A percentile compares a stretch with the other conserved stretches of the same genome.
phyloP scores from a whole-genome alignment of 2,888 invertebrate species.

The Cyclophora albipunctata region DNA sequence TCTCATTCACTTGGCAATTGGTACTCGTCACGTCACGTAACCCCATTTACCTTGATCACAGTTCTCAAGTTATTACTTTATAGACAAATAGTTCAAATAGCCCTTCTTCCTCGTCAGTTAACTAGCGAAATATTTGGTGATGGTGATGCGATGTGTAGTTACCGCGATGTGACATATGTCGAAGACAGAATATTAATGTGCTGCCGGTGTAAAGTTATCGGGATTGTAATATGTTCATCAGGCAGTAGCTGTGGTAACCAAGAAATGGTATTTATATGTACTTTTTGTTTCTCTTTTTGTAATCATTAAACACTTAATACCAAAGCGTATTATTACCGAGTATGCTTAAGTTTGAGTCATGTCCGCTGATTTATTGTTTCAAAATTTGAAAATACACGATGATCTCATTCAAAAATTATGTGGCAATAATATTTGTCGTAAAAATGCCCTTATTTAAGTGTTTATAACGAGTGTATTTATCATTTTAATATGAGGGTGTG shows the following conservation, averaged over 20 bases:
- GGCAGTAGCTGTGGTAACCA: slow-evolving; percentile 30
- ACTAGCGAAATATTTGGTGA: neutral
- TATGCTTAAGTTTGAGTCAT: no score
- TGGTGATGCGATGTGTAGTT: slow-evolving; percentile 29
- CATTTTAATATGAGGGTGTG: no score
- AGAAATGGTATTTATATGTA: slow-evolving; percentile 29
- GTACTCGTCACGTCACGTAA: slow-evolving; percentile 21
- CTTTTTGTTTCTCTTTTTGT: no score
- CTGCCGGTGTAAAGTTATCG: slow-evolving; percentile 27
- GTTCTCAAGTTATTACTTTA: slow-evolving; percentile 14
- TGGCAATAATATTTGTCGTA: no score
- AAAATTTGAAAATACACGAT: no score
- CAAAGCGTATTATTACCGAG: no score
- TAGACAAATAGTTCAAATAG: neutral
- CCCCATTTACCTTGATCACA: slow-evolving; percentile 16
- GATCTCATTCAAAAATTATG: no score
- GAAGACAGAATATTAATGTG: slow-evolving; percentile 27
- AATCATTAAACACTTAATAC: no score
- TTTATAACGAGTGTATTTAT: no score
- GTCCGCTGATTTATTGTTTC: no score
- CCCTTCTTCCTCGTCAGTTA: neutral
- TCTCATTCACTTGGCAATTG: slow-evolving; percentile 27
- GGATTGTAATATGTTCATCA: slow-evolving; percentile 25
- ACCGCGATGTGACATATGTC: slow-evolving; percentile 29
- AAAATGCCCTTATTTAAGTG: no score